Base-by-base conservation (phyloP, 2,888 invertebrate species). In the Syrista parreyssii region DNA sequence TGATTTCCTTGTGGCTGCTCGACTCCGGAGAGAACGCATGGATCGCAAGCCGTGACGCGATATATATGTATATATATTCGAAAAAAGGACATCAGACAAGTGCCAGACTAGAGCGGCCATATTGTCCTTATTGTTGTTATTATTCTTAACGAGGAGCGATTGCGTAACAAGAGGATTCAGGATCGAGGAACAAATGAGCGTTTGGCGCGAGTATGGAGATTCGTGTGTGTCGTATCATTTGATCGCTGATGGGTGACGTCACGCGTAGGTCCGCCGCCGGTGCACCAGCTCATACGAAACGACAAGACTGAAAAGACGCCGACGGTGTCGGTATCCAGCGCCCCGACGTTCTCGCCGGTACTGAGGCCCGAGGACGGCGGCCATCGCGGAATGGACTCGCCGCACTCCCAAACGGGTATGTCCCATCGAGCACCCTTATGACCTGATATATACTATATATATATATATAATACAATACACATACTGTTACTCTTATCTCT, bases 241-340 rank as follows among this genome's bases (percentile, higher is more conserved):
- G 36, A 36, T 36, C 36, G 36, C 36, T 36, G 36, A 36, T 36
- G 36, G 36, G 36, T 36, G 36, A 36, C 36, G 36, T 36, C 36
- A 36, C 36, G 36, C 36, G 36, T 74, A 90, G 91, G 91, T 87
- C 91, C 91, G 84, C 91, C 91, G 73, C 91, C 91, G 81, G 91
- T 91, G 83, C 91, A 91, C 80, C 91, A 91, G 88, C 87, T 91
- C 83, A 90, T 91, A 86, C 87, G 91, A 86, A 91, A 91, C 86
- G 91, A 91, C 89, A 91, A 91, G 91, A 91, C 91, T 91, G 91
- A 91, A 85, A 91, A 91, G 85, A 85, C 91, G 78, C 91, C 91
- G 80, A 87, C 89, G 84, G 91, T 91, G 76, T 90, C 91, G 86
- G 91, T 91, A 83, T 91, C 91, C 82, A 91, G 89, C 81, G 89